Evolutionary conservation across 2,888 invertebrate genomes (phyloP), one percentile per base, ranked within the genome.

Genomic region (Malthinus seriepunctatus): DNA sequence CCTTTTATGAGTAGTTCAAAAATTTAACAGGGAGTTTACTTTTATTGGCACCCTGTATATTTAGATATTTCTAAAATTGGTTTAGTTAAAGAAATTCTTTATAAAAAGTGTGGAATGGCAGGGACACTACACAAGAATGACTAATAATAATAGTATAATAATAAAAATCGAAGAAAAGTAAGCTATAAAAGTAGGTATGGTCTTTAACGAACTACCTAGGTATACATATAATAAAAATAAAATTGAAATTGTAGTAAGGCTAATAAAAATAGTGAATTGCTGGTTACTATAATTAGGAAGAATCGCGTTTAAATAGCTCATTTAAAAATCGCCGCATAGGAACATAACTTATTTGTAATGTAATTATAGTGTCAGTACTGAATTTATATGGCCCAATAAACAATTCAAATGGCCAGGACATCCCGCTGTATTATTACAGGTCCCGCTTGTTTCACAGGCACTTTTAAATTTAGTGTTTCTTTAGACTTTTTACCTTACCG

Each of bases 371-470:
- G 73, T 72, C 73, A 72, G 67, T 68, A 66, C 67, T 65, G 66
- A 71, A 73, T 73, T 73, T 73, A 73, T 73, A 69, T 68, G 66
- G 62, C 65, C 71, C 69, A 73, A 72, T 72, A 72, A 73, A 73
- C 71, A 71, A 70, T 71, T 69, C 70, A 66, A 69, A 69, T 68
- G 66, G 66, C 65, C 65, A 67, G 65, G 71, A 69, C 69, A 70
- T 71, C 69, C 69, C 67, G 71, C 71, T 69, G 69, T 63, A 70
- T 66, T 69, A 67, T 67, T 57, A 60, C 59, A 60, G 57, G 63
- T 64, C 65, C 62, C 56, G 61, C 57, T 57, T 62, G 53, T 62
- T 62, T 57, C 54, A 54, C 65, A 61, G 64, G 63, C 67, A 63
- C 63, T 61, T 63, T 59, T 62, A 65, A 63, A 67, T 67, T 67